These are phyloP conservation scores for Nomada fucata DNA, from an alignment of 2,888 invertebrate genomes.

Conservation along the genomic window DNA sequence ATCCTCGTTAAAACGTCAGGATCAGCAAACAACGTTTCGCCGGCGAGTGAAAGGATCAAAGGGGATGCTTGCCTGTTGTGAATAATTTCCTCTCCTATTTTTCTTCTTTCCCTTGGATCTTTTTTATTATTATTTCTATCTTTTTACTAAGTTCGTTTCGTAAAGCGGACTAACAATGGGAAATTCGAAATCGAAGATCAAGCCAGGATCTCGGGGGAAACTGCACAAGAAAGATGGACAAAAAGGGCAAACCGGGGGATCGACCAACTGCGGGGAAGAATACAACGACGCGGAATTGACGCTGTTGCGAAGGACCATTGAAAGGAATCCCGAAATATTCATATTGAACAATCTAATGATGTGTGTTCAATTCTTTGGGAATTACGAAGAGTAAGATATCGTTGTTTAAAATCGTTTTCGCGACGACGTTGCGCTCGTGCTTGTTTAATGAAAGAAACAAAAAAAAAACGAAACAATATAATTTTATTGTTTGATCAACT, in stretches of 20 bases:
- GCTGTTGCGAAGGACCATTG: conserved; percentile 87
- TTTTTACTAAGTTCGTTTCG: not conserved
- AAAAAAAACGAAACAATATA: too few species aligned
- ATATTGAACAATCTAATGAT: conserved; percentile 91
- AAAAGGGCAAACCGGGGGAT: too few species aligned
- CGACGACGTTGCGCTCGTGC: not conserved
- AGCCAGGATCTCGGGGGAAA: conserved; percentile 32
- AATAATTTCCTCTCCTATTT: not conserved
- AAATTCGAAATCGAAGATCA: conserved; percentile 57
- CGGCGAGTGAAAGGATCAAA: not conserved
- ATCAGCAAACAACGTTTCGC: not conserved
- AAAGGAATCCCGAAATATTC: conserved; percentile 88
- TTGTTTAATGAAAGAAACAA: too few species aligned
- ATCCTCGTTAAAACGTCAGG: not conserved
- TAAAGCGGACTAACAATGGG: conserved; percentile 66
- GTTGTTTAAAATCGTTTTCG: not conserved
- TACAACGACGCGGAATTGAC: conserved; percentile 86
- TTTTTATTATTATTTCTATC: too few species aligned
- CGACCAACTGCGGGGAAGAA: conserved; percentile 20
- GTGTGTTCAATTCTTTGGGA: conserved; percentile 91
- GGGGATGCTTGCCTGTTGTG: not conserved
- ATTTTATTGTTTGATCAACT: not conserved
- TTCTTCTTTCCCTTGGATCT: too few species aligned
- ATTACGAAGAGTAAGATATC: conserved; percentile 89
- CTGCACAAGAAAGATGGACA: not conserved